These are phyloP conservation scores for Bos javanicus DNA, from an alignment of 2,113 vertebrate species.

Conservation along the genomic window DNA sequence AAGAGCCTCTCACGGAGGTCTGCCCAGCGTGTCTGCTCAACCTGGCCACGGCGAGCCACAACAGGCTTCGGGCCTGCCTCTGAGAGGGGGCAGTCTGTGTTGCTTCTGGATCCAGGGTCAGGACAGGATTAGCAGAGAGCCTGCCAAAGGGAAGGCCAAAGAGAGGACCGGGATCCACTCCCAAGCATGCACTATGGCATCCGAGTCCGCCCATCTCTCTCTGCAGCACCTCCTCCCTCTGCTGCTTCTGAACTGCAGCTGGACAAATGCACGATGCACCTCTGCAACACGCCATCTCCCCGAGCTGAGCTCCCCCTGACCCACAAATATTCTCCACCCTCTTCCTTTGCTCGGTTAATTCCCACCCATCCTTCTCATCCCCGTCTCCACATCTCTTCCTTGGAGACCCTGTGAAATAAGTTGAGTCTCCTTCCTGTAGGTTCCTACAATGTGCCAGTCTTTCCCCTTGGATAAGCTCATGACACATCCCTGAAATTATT, in stretches of 20 bases:
- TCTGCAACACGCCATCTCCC: no score
- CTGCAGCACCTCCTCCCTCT: neutral
- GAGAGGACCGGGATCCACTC: accelerated
- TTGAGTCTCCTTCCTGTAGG: neutral
- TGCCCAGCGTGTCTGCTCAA: neutral
- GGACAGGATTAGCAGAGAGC: neutral
- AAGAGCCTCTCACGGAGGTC: neutral
- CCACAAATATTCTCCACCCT: accelerated
- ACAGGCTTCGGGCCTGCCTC: no score
- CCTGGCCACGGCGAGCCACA: neutral
- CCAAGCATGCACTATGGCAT: accelerated
- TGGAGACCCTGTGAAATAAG: neutral
- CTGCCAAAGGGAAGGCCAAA: neutral
- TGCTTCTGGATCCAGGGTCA: neutral
- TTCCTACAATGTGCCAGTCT: no score
- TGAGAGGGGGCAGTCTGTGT: neutral
- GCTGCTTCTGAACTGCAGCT: neutral
- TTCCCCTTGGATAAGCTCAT: neutral
- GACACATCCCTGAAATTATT: neutral
- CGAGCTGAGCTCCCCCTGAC: neutral
- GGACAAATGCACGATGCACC: neutral
- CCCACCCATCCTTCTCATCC: no score
- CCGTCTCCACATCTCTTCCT: neutral
- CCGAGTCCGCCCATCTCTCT: neutral
- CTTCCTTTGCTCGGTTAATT: neutral